Conservation (phyloP, 2,797 vertebrate genomes). For the Paramormyrops hopkinsi region DNA sequence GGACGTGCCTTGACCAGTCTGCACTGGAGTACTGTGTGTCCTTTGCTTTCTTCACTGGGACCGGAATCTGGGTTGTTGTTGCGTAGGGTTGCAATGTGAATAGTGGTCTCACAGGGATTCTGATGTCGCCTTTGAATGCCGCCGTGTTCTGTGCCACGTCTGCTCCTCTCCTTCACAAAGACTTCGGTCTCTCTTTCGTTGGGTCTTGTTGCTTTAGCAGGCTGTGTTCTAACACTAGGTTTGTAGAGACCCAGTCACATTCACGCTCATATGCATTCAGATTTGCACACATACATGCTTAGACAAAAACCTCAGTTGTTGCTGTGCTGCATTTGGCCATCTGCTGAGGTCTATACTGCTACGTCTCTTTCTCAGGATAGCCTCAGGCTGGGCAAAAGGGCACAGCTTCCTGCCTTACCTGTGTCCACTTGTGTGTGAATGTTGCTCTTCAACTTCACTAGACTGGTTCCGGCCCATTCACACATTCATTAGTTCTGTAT, state of each 20-base stretch:
- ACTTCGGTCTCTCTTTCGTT: neutral
- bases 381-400: neutral
- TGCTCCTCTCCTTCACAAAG: neutral
- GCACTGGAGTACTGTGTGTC: conserved; percentile 52
- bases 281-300: neutral
- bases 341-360: neutral
- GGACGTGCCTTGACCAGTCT: conserved; percentile 54
- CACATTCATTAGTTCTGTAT: neutral
- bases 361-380: neutral
- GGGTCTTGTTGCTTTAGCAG: neutral
- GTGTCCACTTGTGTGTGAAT: neutral
- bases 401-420: neutral
- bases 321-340: neutral
- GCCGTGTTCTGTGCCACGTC: conserved; percentile 18
- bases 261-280: neutral
- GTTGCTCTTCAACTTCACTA: neutral
- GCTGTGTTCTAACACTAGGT: neutral
- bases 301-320: neutral
- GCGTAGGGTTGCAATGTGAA: neutral
- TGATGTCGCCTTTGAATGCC: conserved; percentile 45
- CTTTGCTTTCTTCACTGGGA: conserved; percentile 31
- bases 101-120: conserved; percentile 39
- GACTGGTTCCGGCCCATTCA: neutral
- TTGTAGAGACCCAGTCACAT: neutral
- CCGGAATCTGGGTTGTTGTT: conserved; percentile 23